Conservation (phyloP, 2,888 invertebrate genomes). For the Microplitis deprimator region DNA sequence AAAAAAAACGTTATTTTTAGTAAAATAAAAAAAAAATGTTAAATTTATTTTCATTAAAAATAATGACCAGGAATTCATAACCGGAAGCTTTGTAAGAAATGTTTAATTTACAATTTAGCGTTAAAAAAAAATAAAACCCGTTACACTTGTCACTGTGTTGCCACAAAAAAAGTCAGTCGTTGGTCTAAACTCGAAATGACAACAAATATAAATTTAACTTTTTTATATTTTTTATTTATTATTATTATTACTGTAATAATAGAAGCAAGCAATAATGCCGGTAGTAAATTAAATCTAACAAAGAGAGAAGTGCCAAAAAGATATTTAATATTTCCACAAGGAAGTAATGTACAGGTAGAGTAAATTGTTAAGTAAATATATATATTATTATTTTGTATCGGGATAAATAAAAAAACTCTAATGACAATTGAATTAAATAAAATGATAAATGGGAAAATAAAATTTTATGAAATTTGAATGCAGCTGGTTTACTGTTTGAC, state of each 20-base stretch:
- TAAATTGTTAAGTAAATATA: slow-evolving; percentile 26
- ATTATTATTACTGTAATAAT: background rate
- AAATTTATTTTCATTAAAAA: background rate
- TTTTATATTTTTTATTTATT: background rate
- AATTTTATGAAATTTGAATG: slow-evolving; percentile 10
- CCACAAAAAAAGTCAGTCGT: background rate
- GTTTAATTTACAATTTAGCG: background rate
- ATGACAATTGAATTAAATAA: slow-evolving; percentile 10
- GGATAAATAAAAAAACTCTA: no score
- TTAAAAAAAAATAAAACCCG: background rate
- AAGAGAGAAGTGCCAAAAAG: slow-evolving; percentile 66
- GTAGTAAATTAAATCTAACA: slow-evolving; percentile 1
- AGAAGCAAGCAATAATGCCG: slow-evolving; percentile 24
- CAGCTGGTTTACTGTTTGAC: slow-evolving; percentile 78
- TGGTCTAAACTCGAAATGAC: slow-evolving; percentile 12
- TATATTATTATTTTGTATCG: no score
- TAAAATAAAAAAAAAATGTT: background rate
- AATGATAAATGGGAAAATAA: slow-evolving; percentile 7
- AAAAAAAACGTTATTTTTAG: background rate
- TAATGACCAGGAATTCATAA: background rate
- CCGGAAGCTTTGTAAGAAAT: background rate
- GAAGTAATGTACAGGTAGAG: slow-evolving; percentile 77
- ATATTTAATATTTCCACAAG: slow-evolving; percentile 76
- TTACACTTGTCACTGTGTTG: background rate
- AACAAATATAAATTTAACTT: slow-evolving; percentile 1